A percentile compares a stretch with the other conserved stretches of the same genome.
Conservation (phyloP, 2,113 vertebrate genomes). For the Rousettus leschenaultii region DNA sequence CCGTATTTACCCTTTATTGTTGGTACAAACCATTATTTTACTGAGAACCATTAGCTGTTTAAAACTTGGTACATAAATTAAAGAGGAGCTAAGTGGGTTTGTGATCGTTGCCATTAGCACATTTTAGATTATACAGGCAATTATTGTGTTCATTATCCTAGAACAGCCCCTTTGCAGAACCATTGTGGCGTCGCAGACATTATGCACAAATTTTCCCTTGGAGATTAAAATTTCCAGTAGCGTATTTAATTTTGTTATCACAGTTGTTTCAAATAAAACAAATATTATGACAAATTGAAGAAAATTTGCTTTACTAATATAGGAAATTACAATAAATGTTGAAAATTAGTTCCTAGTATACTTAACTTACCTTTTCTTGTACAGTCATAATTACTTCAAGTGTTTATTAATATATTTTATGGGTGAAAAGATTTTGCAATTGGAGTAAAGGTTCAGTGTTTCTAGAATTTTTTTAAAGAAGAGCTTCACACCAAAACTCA, state of each 20-base stretch:
- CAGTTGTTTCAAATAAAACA: slow-evolving; percentile 78
- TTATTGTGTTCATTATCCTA: slow-evolving; percentile 84
- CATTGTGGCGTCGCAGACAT: slow-evolving; percentile 76
- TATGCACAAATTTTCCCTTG: slow-evolving; percentile 81
- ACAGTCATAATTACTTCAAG: slow-evolving; percentile 60
- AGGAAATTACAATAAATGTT: slow-evolving; percentile 65
- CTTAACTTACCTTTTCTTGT: slow-evolving; percentile 62
- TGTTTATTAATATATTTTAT: slow-evolving; percentile 60
- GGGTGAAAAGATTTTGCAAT: neutral
- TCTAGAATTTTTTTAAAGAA: neutral
- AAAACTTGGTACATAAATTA: slow-evolving; percentile 87
- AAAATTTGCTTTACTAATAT: slow-evolving; percentile 75
- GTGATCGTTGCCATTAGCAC: slow-evolving; percentile 83
- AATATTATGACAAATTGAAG: slow-evolving; percentile 82
- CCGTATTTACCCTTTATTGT: slow-evolving; percentile 78
- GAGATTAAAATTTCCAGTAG: slow-evolving; percentile 85
- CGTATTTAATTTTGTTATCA: slow-evolving; percentile 82
- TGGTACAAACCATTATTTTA: slow-evolving; percentile 80
- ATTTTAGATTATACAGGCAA: slow-evolving; percentile 87
- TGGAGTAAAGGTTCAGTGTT: slow-evolving; percentile 19
- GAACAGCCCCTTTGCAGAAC: slow-evolving; percentile 80
- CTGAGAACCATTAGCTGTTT: slow-evolving; percentile 83
- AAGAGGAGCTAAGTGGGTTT: slow-evolving; percentile 86
- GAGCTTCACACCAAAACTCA: neutral
- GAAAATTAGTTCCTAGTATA: slow-evolving; percentile 29